Evolutionary conservation across 1,140 invertebrate species (phyloP).

Genomic region (Kradibia gibbosae): DNA sequence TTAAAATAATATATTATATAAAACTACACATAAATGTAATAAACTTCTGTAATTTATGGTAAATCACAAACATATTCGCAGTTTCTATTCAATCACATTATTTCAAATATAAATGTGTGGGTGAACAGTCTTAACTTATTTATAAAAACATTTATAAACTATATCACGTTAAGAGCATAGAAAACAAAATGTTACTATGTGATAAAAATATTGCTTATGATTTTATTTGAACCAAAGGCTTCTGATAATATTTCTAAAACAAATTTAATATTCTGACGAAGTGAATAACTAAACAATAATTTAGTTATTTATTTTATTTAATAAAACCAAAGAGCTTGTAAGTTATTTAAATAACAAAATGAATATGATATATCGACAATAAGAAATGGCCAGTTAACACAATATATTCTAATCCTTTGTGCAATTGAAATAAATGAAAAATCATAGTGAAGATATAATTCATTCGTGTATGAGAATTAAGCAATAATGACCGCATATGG

Average conservation of each 20-base stretch:
- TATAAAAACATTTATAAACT: constrained; percentile 25
- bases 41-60: neutral
- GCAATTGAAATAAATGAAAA: constrained; percentile 8
- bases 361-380: constrained; percentile 43
- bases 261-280: neutral
- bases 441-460: constrained; percentile 10
- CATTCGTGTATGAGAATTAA: constrained; percentile 28
- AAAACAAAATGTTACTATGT: constrained; percentile 38
- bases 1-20: neutral
- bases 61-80: neutral
- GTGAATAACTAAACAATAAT: constrained; percentile 15
- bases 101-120: constrained; percentile 28
- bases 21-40: neutral
- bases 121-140: constrained; percentile 23
- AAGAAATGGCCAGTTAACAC: neutral
- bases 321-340: neutral
- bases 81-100: neutral
- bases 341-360: constrained; percentile 21
- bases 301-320: neutral
- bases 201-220: constrained; percentile 29
- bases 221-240: constrained; percentile 11
- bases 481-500: constrained; percentile 41
- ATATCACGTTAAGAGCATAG: constrained; percentile 33
- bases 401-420: constrained; percentile 2
- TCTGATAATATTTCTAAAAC: neutral